Base-by-base conservation (phyloP, 2,888 invertebrate species). In the Lissocephala sabroskyi region DNA sequence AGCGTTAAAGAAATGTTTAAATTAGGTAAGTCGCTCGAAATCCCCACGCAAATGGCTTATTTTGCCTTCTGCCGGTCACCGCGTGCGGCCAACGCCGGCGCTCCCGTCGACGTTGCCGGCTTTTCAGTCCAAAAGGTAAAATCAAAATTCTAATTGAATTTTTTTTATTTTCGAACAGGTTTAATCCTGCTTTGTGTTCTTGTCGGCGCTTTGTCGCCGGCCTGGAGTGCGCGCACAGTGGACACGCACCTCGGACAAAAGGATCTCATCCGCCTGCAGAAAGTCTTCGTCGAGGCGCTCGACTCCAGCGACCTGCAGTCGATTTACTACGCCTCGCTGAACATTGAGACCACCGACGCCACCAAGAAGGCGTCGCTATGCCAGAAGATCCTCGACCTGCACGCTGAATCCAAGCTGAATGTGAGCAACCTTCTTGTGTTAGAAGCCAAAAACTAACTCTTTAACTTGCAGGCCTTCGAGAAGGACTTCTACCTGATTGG, bases 271-370 rank as follows among this genome's bases (percentile, higher is more conserved):
- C 83, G 84, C 59, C 76, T 85, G 28, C 79, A 84, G 41, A 76
- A 79, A 37, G 83, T 85, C 1, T 85, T 84, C 51, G 56, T 58
- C n/a, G 81, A 82, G 49, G 87, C 87, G 28, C 63, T 87, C 3
- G 85, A 84, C 52, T 88, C 87, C 47, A 87, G 87, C 61, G 93
- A 94, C 79, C 76, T 92, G 37, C 85, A 88, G 45, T 85, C 89
- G 3, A 83, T 92, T 23, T 92, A 94, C 80, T 92, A 92, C 86
- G 90, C 92, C 2, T 87, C 91, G 1, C 86, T 90, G 45, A 96
- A 95, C 39, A 87, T 91, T 47, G 89, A 88, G 62, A 84, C 90
- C 37, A 85, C 94, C 1, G 90, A 89, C 65, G 87, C 88, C 60
- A 82, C 87, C 30, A 86, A 87, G 77, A 77, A 80, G 86, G 39